phyloP scores from a whole-genome alignment of 2,888 invertebrate genomes.

The Clistopyga incitator region DNA sequence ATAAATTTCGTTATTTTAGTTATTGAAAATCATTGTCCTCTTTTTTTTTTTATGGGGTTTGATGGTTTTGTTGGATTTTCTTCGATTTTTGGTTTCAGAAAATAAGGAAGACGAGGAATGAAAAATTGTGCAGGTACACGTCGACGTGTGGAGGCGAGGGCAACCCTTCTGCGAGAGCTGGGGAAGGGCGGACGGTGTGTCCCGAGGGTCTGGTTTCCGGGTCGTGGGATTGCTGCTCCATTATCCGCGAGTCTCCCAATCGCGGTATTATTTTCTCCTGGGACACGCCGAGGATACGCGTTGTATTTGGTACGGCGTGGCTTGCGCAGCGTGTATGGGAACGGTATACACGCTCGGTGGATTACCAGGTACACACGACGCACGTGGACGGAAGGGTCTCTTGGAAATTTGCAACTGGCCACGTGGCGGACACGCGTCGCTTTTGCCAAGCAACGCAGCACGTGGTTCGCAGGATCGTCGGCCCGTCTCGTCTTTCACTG shows the following conservation, averaged over 20 bases:
- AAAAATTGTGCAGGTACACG: too few relatives aligned
- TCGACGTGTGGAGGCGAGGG: background rate
- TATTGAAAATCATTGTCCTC: too few relatives aligned
- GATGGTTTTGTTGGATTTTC: too few relatives aligned
- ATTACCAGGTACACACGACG: constrained; percentile 68
- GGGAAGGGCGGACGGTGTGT: constrained; percentile 27
- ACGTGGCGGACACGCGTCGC: constrained; percentile 76
- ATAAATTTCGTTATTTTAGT: too few relatives aligned
- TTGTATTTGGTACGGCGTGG: constrained; percentile 53
- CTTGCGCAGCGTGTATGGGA: constrained; percentile 56
- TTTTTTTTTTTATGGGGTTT: too few relatives aligned
- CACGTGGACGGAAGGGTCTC: constrained; percentile 52
- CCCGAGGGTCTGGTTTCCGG: constrained; percentile 74
- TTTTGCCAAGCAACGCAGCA: constrained; percentile 51
- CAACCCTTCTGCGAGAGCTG: constrained; percentile 50
- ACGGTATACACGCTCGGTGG: constrained; percentile 59
- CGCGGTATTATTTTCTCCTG: constrained; percentile 56
- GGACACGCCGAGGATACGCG: constrained; percentile 48
- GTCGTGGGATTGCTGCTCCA: constrained; percentile 72
- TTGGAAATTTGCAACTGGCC: constrained; percentile 72
- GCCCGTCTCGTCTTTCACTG: constrained; percentile 14
- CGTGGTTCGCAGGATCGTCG: constrained; percentile 27
- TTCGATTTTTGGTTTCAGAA: too few relatives aligned
- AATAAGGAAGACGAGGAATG: too few relatives aligned
- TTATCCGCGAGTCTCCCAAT: constrained; percentile 67